A percentile compares a stretch with the other conserved stretches of the same genome.
phyloP scores from a whole-genome alignment of 2,888 invertebrate genomes.

The Rotaria socialis region DNA sequence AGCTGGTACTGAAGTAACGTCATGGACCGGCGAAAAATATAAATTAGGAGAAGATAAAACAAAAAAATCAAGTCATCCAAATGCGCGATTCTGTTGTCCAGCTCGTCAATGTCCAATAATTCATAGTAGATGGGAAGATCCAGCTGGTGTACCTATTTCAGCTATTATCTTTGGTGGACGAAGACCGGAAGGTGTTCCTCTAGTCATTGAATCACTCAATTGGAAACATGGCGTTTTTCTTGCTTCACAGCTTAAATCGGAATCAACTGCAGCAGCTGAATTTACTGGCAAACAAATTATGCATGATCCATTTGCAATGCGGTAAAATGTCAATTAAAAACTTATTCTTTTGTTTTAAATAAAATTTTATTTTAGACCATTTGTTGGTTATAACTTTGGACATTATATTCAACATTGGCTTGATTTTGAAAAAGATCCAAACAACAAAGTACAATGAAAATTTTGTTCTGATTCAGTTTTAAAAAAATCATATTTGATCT shows the following conservation, averaged over 20 bases:
- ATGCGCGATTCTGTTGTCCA: conserved; percentile 82
- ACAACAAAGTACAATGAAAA: conserved; percentile 48
- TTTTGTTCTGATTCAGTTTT: no score
- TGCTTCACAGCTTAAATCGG: conserved; percentile 86
- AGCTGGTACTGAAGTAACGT: conserved; percentile 50
- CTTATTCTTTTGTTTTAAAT: background rate
- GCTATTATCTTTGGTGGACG: conserved; percentile 94
- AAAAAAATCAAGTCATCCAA: conserved; percentile 72
- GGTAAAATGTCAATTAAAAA: conserved; percentile 34
- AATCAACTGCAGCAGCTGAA: conserved; percentile 96
- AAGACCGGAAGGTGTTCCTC: conserved; percentile 81
- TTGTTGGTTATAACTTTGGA: conserved; percentile 98
- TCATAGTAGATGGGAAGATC: conserved; percentile 81
- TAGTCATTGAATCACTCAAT: conserved; percentile 82
- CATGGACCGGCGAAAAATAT: conserved; percentile 53
- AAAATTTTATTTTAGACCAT: conserved; percentile 67
- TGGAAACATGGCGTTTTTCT: conserved; percentile 96
- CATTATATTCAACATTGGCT: conserved; percentile 91
- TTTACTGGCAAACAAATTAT: conserved; percentile 70
- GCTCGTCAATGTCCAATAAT: conserved; percentile 92
- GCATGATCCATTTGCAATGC: conserved; percentile 99
- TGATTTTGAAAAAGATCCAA: conserved; percentile 60
- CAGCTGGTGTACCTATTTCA: conserved; percentile 87
- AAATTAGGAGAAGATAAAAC: conserved; percentile 54
- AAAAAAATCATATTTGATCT: no score